Evolutionary conservation across 2,797 vertebrate genomes (phyloP), one percentile per base, ranked within the genome.

Genomic region (Sphenodon punctatus): DNA sequence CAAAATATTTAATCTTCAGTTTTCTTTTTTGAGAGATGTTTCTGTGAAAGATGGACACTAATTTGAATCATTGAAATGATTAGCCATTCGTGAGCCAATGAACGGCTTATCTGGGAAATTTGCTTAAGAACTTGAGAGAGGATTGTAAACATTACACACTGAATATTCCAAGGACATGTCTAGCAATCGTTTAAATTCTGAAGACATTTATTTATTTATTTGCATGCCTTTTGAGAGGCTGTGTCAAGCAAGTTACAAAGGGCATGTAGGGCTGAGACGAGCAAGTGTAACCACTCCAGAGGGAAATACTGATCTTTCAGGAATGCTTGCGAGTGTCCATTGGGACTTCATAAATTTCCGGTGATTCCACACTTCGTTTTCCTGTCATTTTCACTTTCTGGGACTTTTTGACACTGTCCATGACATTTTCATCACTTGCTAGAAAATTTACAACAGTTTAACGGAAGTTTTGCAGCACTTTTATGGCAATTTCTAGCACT

Each of bases 1-100:
- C 42, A 83, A 84, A 82, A 61, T 81, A 86, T 82, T 89, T 82
- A 48, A 72, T 68, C 59, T 80, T 77, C 75, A n/a, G 60, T 78
- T 79, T 86, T 67, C 56, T 85, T 70, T 78, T 86, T 86, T 82
- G 63, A 10, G 59, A 87, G 68, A 39, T 78, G 76, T 86, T 74
- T 60, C 79, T 87, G 5, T 78, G 79, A 64, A 59, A 46, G 74
- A 76, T 51, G 69, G 71, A 79, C 85, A 85, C 76, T 81, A 79
- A 88, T 70, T 63, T 92, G 25, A 0, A 10, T 71, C 67, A 59
- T 66, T 84, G 69, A 69, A 70, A 77, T 74, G 67, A 38, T 88
- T 84, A 39, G 39, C 10, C 60, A 2, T 49, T 69, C 39, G 49
- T 77, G 25, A 80, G 53, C 69, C 79, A 48, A 56, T 63, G 7